Base-by-base conservation (phyloP, 2,888 invertebrate genomes). In the Zelleria hepariella region DNA sequence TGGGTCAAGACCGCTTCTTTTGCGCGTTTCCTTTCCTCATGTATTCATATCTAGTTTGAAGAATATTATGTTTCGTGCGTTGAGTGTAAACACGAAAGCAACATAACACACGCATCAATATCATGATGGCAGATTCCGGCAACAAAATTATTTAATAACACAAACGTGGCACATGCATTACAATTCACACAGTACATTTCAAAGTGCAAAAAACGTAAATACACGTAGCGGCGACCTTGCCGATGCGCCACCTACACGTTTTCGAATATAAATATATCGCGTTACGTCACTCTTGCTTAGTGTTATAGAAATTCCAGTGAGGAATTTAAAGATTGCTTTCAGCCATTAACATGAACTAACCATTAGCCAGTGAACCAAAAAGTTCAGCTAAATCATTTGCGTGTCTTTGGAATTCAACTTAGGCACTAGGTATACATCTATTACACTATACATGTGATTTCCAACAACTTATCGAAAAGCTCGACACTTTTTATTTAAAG, bases 251-350 rank as follows among this genome's bases (percentile, higher is more conserved):
- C 49, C 21, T 20, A 51, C 51, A 10, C 23, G 51, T 51, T 23
- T 42, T 51, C 5, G 23, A 51, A 51, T 23, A 51, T 51, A 51
- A 51, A 51, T 51, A 51, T 51, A 51, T 42, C 32, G 20, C 10
- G 21, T 20, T 51, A 23, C 51, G 51, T 51, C 51, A 51, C 51
- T 5, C 42, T 5, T 10, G 5, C 32, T 42, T 42, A 42, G 5
- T 15, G 18, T 65, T 60, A 67, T 67, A 65, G 66, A 70, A 66
- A 68, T 15, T 42, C 15, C 32, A n/a, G 32, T 42, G 1, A 42
- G 15, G 15, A 42, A 15, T 1, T 42, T 42, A 15, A 42, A 10
- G 32, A 42, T 42, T 42, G 5, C 32, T 42, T 42, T 4, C 32
- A 42, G 10, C 15, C 15, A 42, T 15, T 42, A 15, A 15, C 2